Percentiles rank a stretch among this genome's conserved stretches.
phyloP scores from a whole-genome alignment of 2,113 vertebrate genomes.

The Podocnemis expansa region DNA sequence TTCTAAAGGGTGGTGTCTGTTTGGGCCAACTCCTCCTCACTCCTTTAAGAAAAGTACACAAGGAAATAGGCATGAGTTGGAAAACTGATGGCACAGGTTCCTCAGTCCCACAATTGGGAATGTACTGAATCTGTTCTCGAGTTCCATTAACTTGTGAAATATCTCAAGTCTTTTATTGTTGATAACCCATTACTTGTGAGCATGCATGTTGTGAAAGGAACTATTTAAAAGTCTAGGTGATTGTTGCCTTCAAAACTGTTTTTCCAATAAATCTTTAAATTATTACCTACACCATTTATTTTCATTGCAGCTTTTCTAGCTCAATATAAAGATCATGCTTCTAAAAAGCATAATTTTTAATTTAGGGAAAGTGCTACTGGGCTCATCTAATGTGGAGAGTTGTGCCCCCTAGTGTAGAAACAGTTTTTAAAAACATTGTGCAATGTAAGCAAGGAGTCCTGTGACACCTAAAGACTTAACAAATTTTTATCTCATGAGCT shows the following conservation, averaged over 20 bases:
- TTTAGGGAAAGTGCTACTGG: not conserved
- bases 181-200: not conserved
- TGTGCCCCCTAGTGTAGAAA: constrained; percentile 50
- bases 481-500: too few species aligned
- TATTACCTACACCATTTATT: not conserved
- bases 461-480: too few species aligned
- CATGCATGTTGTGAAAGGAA: not conserved
- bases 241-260: not conserved
- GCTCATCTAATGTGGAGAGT: constrained; percentile 17
- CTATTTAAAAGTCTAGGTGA: not conserved
- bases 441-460: not conserved
- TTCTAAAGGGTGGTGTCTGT: not conserved
- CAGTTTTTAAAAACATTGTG: not conserved
- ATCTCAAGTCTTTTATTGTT: too few species aligned
- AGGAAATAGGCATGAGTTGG: not conserved
- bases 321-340: not conserved
- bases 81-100: not conserved
- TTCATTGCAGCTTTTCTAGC: not conserved
- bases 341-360: not conserved
- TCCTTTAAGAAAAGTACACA: not conserved
- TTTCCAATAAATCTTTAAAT: not conserved
- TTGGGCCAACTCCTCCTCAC: not conserved
- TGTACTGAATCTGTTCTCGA: not conserved
- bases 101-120: not conserved
- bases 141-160: not conserved